Conservation (phyloP, 92 coral and sea anemone genomes). For the Galaxea fascicularis region DNA sequence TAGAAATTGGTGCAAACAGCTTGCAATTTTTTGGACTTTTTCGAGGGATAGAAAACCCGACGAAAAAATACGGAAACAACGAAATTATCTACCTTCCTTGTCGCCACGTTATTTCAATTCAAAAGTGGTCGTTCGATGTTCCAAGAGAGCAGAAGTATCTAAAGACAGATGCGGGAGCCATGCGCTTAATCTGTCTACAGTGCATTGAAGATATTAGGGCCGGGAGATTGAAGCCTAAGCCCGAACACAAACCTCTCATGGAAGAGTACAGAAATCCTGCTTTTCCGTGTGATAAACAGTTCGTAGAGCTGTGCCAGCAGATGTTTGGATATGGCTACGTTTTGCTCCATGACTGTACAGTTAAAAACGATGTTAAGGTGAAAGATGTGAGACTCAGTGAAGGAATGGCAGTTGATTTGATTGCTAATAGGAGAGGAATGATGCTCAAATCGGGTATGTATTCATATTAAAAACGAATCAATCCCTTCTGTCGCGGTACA, state of each 20-base stretch:
- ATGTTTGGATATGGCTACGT: conserved; percentile 81
- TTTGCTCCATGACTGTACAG: conserved; percentile 67
- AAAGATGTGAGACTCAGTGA: conserved; percentile 73
- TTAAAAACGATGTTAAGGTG: conserved; percentile 78
- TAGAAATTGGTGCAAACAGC: conserved; percentile 72
- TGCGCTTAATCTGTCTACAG: conserved; percentile 75
- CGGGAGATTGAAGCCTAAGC: conserved; percentile 81
- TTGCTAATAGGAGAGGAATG: conserved; percentile 75
- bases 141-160: conserved; percentile 79
- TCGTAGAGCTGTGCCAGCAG: conserved; percentile 83
- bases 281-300: conserved; percentile 87
- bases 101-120: conserved; percentile 80
- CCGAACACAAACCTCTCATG: conserved; percentile 70
- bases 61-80: conserved; percentile 80
- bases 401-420: conserved; percentile 71
- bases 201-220: conserved; percentile 75
- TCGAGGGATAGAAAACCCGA: conserved; percentile 84
- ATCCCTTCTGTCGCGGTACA: no score
- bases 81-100: conserved; percentile 84
- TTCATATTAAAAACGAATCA: no score
- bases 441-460: conserved; percentile 8
- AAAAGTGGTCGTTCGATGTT: conserved; percentile 93
- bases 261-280: conserved; percentile 76
- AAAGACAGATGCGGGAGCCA: conserved; percentile 84
- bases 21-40: conserved; percentile 82